phyloP scores from a whole-genome alignment of 2,797 vertebrate species.

The Zalophus californianus region DNA sequence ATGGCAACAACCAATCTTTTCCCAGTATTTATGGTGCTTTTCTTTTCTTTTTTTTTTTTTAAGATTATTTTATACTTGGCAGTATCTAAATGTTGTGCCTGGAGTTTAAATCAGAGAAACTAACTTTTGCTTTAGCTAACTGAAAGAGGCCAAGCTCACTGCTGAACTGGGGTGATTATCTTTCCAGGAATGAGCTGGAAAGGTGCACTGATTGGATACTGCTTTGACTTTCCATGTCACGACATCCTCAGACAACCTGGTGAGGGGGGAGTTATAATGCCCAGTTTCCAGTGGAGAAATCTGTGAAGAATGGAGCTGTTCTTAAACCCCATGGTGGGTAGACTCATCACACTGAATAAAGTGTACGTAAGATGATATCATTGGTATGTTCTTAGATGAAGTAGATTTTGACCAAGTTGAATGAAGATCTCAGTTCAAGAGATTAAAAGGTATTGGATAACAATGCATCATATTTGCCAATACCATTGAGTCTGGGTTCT shows the following conservation, averaged over 20 bases:
- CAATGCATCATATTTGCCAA: fast-evolving
- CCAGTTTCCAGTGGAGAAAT: neutral
- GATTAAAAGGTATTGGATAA: neutral
- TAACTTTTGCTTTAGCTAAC: neutral
- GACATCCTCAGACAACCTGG: fast-evolving
- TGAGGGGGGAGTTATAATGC: fast-evolving
- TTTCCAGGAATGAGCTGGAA: neutral
- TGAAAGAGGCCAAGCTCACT: neutral
- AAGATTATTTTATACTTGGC: slow-evolving; percentile 52
- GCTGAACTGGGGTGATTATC: neutral
- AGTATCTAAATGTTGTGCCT: neutral
- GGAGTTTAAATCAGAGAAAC: neutral
- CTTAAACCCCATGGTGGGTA: fast-evolving
- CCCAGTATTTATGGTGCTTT: slow-evolving; percentile 17
- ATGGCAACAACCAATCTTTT: slow-evolving; percentile 16
- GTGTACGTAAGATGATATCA: fast-evolving
- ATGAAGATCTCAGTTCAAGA: neutral
- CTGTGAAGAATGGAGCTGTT: fast-evolving
- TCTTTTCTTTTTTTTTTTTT: neutral
- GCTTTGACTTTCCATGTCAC: neutral
- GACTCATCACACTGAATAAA: fast-evolving
- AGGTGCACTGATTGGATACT: fast-evolving
- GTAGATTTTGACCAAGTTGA: fast-evolving
- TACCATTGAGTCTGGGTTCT: neutral
- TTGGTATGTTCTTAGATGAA: no score